Conservation (phyloP, 2,888 invertebrate species). For the Eupithecia subfuscata region DNA sequence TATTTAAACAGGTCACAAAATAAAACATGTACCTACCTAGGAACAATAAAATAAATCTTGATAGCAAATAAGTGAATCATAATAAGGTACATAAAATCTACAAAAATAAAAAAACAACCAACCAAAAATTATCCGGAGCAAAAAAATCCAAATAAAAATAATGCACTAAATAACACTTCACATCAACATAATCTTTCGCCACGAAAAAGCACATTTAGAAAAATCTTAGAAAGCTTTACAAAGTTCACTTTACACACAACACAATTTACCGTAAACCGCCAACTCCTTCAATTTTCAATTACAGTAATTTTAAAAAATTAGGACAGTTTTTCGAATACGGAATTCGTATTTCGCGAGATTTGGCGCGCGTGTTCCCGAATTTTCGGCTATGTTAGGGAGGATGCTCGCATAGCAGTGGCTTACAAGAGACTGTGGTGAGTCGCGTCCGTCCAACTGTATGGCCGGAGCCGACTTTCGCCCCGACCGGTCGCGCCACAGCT, state of each 20-base stretch:
- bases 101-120: conserved; percentile 70
- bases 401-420: conserved; percentile 83
- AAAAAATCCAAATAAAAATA: conserved; percentile 80
- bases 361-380: conserved; percentile 68
- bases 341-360: conserved; percentile 71
- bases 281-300: conserved; percentile 67
- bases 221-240: conserved; percentile 70
- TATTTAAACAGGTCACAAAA: conserved; percentile 20
- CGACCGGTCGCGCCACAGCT: conserved; percentile 83
- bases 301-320: conserved; percentile 54
- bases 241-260: conserved; percentile 73
- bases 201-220: conserved; percentile 69
- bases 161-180: conserved; percentile 81
- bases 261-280: conserved; percentile 81
- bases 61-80: conserved; percentile 5
- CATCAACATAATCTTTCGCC: conserved; percentile 72
- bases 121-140: conserved; percentile 79
- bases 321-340: conserved; percentile 51
- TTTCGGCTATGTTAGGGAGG: conserved; percentile 82
- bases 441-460: conserved; percentile 76
- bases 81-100: conserved; percentile 39
- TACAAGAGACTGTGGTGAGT: conserved; percentile 82
- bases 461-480: conserved; percentile 81
- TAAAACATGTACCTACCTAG: conserved; percentile 11
- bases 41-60: conserved; percentile 3